phyloP scores from a whole-genome alignment of 2,113 vertebrate species.

The Nothocercus nigrocapillus region DNA sequence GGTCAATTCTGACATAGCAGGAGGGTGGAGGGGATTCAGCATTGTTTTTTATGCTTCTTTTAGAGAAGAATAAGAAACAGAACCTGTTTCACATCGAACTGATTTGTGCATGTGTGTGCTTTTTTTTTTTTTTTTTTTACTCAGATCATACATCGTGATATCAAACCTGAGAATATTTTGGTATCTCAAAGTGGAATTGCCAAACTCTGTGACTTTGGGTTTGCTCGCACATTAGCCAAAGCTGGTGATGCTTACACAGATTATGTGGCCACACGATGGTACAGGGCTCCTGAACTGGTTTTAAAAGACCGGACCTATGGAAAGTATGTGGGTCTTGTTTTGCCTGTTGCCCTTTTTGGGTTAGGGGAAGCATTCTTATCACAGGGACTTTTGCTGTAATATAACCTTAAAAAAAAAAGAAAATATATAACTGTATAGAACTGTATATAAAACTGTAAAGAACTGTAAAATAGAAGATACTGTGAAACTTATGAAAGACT shows the following conservation, averaged over 20 bases:
- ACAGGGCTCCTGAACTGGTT: slow-evolving; percentile 68
- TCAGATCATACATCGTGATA: slow-evolving; percentile 68
- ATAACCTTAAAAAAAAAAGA: not conserved
- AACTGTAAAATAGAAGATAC: not conserved
- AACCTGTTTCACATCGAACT: slow-evolving; percentile 18
- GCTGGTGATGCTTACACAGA: slow-evolving; percentile 71
- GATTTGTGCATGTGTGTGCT: not conserved
- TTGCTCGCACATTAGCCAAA: slow-evolving; percentile 65
- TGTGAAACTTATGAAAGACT: not conserved
- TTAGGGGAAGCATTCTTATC: not conserved
- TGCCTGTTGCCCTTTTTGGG: not conserved
- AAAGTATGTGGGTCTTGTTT: slow-evolving; percentile 23
- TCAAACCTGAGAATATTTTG: slow-evolving; percentile 75
- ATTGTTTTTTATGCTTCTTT: not conserved
- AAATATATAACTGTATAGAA: too few relatives aligned
- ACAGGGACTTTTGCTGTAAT: not conserved
- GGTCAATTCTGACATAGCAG: not conserved
- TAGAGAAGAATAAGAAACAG: not conserved
- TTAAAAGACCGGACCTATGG: slow-evolving; percentile 65
- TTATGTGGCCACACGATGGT: slow-evolving; percentile 66
- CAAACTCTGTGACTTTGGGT: slow-evolving; percentile 75
- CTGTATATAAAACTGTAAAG: too few relatives aligned
- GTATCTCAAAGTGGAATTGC: slow-evolving; percentile 68
- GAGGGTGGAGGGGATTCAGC: not conserved
- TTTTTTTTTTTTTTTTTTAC: not conserved